Conservation (phyloP, 2,113 vertebrate species). For the Sylvilagus bachmani region DNA sequence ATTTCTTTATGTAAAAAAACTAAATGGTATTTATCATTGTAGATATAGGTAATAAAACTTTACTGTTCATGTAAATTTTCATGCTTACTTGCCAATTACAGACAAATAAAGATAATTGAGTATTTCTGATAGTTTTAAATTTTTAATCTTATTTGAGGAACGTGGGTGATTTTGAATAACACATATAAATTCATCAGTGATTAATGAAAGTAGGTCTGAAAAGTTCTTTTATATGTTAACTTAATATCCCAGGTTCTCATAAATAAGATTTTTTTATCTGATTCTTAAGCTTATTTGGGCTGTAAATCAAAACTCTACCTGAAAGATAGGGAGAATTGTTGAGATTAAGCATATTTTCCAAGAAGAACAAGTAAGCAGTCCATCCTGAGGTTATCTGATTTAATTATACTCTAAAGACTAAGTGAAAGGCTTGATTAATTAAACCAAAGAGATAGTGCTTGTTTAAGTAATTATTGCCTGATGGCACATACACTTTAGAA, state of each 20-base stretch:
- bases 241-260: not conserved
- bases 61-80: not conserved
- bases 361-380: constrained; percentile 48
- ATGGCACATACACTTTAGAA: constrained; percentile 53
- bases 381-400: constrained; percentile 67
- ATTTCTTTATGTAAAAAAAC: constrained; percentile 38
- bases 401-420: constrained; percentile 72
- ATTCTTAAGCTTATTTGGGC: not conserved
- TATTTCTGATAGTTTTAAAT: constrained; percentile 11
- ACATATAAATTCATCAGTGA: not conserved
- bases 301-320: constrained; percentile 41
- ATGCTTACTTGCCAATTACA: not conserved
- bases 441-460: constrained; percentile 67
- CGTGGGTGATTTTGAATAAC: constrained; percentile 57
- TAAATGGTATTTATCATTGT: not conserved
- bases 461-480: constrained; percentile 69
- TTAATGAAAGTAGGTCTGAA: constrained; percentile 32
- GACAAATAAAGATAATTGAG: constrained; percentile 45
- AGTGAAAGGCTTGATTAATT: constrained; percentile 77
- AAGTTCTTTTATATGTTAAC: constrained; percentile 11
- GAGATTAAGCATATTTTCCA: constrained; percentile 59
- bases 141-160: constrained; percentile 10
- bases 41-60: not conserved
- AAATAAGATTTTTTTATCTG: not conserved
- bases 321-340: constrained; percentile 40